Evolutionary conservation across 2,888 invertebrate species (phyloP).

Genomic region (Drosophila ezoana): DNA sequence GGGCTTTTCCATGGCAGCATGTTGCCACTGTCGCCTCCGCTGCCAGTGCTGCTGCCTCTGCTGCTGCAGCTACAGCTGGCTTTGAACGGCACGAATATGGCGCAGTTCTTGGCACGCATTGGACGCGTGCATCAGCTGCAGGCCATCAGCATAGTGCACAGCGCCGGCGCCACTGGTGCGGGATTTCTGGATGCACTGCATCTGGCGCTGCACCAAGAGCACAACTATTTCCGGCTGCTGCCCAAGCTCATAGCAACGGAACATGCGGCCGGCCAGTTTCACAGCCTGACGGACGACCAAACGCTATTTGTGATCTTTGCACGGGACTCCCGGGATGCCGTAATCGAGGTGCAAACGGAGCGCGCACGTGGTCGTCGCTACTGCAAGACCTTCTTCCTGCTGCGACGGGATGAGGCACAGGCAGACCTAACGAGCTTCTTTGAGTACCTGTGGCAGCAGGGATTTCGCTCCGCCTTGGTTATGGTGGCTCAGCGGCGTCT

Average conservation of each 20-base stretch:
- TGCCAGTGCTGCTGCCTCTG: no score
- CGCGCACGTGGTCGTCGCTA: slow-evolving; percentile 49
- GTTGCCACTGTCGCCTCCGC: slow-evolving; percentile 20
- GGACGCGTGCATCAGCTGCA: slow-evolving; percentile 42
- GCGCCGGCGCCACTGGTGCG: slow-evolving; percentile 14
- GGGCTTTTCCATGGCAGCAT: slow-evolving; percentile 31
- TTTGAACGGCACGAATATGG: slow-evolving; percentile 17
- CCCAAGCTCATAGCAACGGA: slow-evolving; percentile 45
- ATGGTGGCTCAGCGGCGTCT: slow-evolving; percentile 39
- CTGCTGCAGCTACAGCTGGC: slow-evolving; percentile 9
- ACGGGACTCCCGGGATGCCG: slow-evolving; percentile 36
- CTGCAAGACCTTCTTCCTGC: slow-evolving; percentile 53
- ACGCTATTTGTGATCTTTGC: slow-evolving; percentile 59
- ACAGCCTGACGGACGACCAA: slow-evolving; percentile 12
- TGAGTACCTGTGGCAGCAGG: slow-evolving; percentile 50
- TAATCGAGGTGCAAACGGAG: slow-evolving; percentile 41
- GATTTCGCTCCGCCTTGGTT: slow-evolving; percentile 61
- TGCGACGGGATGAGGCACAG: slow-evolving; percentile 5
- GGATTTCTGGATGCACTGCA: slow-evolving; percentile 42
- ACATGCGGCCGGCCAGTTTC: slow-evolving; percentile 2
- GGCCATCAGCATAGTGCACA: slow-evolving; percentile 43
- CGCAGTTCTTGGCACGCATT: slow-evolving; percentile 47
- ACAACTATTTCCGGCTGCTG: slow-evolving; percentile 42
- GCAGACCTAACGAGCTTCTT: slow-evolving; percentile 43
- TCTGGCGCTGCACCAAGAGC: slow-evolving; percentile 17